phyloP scores from a whole-genome alignment of 2,113 vertebrate species.

The Leucoraja erinaceus region DNA sequence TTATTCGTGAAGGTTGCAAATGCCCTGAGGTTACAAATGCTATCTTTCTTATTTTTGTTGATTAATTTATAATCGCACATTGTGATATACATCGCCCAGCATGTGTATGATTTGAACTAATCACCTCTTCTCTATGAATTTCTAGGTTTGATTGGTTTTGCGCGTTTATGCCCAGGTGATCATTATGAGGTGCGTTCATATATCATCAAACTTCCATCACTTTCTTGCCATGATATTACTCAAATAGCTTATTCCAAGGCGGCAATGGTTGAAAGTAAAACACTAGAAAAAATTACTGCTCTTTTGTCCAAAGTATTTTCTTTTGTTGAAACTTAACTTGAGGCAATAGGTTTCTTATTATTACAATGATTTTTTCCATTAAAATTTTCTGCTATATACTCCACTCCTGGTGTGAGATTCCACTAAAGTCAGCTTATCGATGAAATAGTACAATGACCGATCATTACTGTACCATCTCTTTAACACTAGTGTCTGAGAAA shows the following conservation, averaged over 20 bases:
- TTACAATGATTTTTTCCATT: background rate
- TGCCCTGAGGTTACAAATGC: background rate
- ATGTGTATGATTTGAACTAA: background rate
- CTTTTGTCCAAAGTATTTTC: background rate
- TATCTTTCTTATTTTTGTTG: too few relatives aligned
- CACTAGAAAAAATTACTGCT: background rate
- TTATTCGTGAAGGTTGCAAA: too few relatives aligned
- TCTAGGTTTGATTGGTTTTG: constrained; percentile 85
- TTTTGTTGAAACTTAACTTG: background rate
- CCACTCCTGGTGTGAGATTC: too few relatives aligned
- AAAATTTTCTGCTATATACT: too few relatives aligned
- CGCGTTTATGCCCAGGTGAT: constrained; percentile 90
- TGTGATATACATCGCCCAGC: background rate
- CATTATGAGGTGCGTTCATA: constrained; percentile 76
- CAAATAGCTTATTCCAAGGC: background rate
- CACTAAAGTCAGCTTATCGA: too few relatives aligned
- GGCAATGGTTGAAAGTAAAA: background rate
- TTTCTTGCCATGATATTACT: background rate
- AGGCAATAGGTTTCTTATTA: background rate
- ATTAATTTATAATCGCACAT: background rate
- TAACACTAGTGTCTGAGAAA: too few relatives aligned
- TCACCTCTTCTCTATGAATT: constrained; percentile 43
- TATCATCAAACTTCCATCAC: background rate
- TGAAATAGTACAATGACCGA: too few relatives aligned
- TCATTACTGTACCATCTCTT: too few relatives aligned